Base-by-base conservation (phyloP, 2,113 vertebrate species). In the Dipodomys spectabilis region DNA sequence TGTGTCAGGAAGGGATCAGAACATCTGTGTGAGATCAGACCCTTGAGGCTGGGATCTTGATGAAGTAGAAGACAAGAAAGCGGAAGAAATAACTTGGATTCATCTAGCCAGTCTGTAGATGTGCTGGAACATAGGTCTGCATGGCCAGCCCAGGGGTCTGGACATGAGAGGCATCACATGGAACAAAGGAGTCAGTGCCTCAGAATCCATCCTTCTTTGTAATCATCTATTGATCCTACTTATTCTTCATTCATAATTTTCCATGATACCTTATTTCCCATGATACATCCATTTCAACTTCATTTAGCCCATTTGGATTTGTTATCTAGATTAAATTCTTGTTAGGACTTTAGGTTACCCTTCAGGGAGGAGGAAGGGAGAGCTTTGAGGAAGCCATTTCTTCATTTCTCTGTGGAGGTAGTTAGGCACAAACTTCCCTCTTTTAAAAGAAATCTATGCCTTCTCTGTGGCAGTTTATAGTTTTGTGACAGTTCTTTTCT, bases 171-270 rank as follows among this genome's bases (percentile, higher is more conserved):
- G 6, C 15, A 60, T 71, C 62, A 19, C 30, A 57, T 27, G 75
- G 32, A 74, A 92, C 65, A 82, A 88, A 93, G 91, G 39, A 57
- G 20, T 81, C 9, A 1, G 45, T 44, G 62, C 27, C 74, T 75
- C 6, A 6, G 35, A 78, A 35, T 44, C 57, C 0, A 2, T 8
- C 6, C 16, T 23, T 87, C 30, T 53, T 53, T 32, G 32, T 60
- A 30, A 65, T 77, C 81, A 82, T 53, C 0, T 91, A 86, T 78
- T 44, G 91, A 89, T 94, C 62, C 25, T 11, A 25, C 23, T 93
- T 73, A 72, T 7, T 96, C 94, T 86, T 91, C 72, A 84, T 92
- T 95, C 91, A 92, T 86, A 92, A 89, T 96, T 94, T 96, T 83
- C 89, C 39, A 72, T 89, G 91, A 83, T 69, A 77, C 45, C 22